Evolutionary conservation across 2,888 invertebrate genomes (phyloP), one percentile per base, ranked within the genome.

Genomic region (Lottia scabra): DNA sequence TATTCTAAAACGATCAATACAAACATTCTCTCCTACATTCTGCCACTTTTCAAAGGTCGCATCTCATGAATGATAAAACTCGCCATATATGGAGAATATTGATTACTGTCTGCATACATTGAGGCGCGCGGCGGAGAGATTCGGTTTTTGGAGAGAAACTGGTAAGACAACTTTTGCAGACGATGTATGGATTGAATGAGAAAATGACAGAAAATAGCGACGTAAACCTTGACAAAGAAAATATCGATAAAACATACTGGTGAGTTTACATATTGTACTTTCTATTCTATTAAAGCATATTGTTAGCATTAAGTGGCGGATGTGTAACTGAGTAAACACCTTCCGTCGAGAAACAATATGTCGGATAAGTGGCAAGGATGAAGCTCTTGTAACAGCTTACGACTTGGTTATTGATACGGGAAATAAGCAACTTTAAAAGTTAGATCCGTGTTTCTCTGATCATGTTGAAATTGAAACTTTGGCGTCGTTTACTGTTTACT

Each of bases 11-110:
- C 38, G 38, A 38, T 38, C 38, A 38, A 38, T 38, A 38, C 38
- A 38, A 38, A 38, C 38, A 38, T 38, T 38, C 38, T 38, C 38
- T 6, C 10, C 56, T 56, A 56, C 56, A 56, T 56, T 23, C 56
- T 56, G 56, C 19, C 56, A 38, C 38, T 19, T 19, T 56, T 23
- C 56, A 56, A 56, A 56, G 56, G 56, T 56, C 56, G 56, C 56
- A 56, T 56, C 56, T 56, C 56, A 56, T 56, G 56, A 56, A 56
- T 56, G 56, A 56, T 56, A 56, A 56, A 56, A 56, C 56, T 56
- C 23, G 56, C 56, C 56, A 56, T 56, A 56, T 56, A 56, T 56
- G 56, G 56, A 56, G 56, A 56, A 56, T 56, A 56, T 56, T 23
- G 56, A 56, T 56, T 56, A 23, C 23, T 23, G 56, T 56, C 56